These are phyloP conservation scores for Aporophyla nigra DNA, from an alignment of 2,888 invertebrate genomes.

Conservation along the genomic window DNA sequence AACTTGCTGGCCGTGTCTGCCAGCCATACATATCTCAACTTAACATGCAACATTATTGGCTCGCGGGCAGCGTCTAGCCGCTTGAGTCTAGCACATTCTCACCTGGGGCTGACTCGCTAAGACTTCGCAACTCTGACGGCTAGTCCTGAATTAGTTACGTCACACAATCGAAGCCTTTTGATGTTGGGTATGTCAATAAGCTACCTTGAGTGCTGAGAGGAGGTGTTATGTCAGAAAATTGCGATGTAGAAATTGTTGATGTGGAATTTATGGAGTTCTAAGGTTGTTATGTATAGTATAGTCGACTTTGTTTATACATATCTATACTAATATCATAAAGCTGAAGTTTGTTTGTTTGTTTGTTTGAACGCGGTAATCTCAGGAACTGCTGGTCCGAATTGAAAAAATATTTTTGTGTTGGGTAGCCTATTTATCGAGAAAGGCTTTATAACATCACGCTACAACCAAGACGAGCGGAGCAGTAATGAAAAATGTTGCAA, in stretches of 20 bases:
- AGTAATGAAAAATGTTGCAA: no score
- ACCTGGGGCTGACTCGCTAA: constrained; percentile 89
- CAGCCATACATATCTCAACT: constrained; percentile 70
- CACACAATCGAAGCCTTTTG: constrained; percentile 80
- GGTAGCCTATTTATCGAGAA: no score
- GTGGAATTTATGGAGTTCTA: neutral
- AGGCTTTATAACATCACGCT: no score
- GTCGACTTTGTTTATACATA: neutral
- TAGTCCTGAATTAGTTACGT: constrained; percentile 81
- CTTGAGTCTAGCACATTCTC: constrained; percentile 90
- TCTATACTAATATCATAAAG: no score
- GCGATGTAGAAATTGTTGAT: neutral
- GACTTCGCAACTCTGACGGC: constrained; percentile 89
- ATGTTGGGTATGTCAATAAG: constrained; percentile 71
- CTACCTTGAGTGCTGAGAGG: constrained; percentile 21
- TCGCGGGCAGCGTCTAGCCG: constrained; percentile 87
- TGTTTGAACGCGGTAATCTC: no score
- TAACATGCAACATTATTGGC: constrained; percentile 84
- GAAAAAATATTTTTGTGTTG: no score
- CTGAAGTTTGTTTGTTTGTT: no score
- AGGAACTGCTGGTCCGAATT: no score
- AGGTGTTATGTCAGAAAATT: constrained; percentile 13
- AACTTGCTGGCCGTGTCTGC: constrained; percentile 49
- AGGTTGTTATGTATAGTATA: neutral
- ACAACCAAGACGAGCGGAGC: no score